These are phyloP conservation scores for Sebastes ruberrimus DNA, from an alignment of 2,797 vertebrate genomes.

Conservation along the genomic window DNA sequence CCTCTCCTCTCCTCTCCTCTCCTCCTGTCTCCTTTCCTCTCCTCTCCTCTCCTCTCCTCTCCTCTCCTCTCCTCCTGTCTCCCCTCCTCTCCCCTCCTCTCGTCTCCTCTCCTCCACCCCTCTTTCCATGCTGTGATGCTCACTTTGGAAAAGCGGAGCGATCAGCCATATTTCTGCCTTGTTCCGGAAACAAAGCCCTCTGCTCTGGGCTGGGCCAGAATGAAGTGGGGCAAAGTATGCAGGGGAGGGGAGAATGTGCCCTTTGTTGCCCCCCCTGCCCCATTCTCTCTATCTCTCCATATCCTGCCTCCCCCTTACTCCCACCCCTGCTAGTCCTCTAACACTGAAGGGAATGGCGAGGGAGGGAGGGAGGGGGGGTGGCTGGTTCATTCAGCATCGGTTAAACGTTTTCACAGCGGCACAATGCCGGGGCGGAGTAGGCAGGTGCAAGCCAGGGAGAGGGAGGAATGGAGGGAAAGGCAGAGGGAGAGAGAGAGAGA, in stretches of 20 bases:
- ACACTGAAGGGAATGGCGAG: constrained; percentile 59
- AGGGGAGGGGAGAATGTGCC: constrained; percentile 79
- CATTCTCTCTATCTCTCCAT: constrained; percentile 78
- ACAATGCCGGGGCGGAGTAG: constrained; percentile 84
- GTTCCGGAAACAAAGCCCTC: constrained; percentile 79
- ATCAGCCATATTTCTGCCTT: constrained; percentile 78
- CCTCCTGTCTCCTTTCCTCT: no score
- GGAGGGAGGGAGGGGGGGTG: constrained; percentile 51
- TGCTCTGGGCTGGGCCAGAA: constrained; percentile 71
- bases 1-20: neutral
- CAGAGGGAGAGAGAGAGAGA: constrained; percentile 47
- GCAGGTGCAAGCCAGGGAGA: constrained; percentile 79
- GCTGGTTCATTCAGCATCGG: constrained; percentile 87
- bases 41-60: neutral
- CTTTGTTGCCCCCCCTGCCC: constrained; percentile 74
- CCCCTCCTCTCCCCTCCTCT: neutral
- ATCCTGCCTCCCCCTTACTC: constrained; percentile 74
- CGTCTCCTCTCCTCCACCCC: constrained; percentile 33
- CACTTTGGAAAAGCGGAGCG: constrained; percentile 74
- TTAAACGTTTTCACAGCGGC: constrained; percentile 98
- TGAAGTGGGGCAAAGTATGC: constrained; percentile 81
- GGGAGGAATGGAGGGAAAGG: constrained; percentile 74
- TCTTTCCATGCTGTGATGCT: constrained; percentile 72
- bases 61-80: no score
- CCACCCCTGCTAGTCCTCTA: constrained; percentile 75